Evolutionary conservation across 1,140 invertebrate genomes (phyloP), one percentile per base, ranked within the genome.

Genomic region (Atopsyche davidsoni): DNA sequence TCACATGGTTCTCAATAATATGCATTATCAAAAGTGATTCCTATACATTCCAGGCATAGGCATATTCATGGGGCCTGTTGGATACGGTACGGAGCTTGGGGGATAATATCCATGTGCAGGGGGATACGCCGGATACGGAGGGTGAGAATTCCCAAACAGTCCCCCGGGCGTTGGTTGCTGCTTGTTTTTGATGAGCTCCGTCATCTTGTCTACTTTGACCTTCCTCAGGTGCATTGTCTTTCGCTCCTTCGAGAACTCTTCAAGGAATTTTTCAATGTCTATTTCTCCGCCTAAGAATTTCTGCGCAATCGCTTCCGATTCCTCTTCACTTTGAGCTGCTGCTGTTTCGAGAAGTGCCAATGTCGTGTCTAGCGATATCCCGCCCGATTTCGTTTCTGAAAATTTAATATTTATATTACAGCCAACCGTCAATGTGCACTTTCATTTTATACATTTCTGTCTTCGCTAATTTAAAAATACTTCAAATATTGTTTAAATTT

Each of bases 201-300:
- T 73, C 80, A 93, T 83, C 74, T 92, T 92, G 44, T 93, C 89
- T 11, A 86, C 80, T 73, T 92, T 92, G 0, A 92, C 81, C 63
- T 87, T 81, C 28, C 87, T 73, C 32, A 87, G 58, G 63, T 93
- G 89, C 77, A 90, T 88, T 23, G 80, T 65, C 63, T 85, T 88
- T 9, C 89, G 73, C 55, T 79, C 73, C 2, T 75, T 73, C 40
- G 86, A 70, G 67, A 90, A 92, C 46, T 87, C 77, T 24, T 85
- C 83, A 4, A 93, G 64, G 62, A 92, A 93, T 49, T 81, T 76
- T 16, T 92, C 89, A 1, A 89, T 75, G 56, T 84, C 80, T 11
- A 81, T 70, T 53, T 85, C 80, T 31, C 81, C 82, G 21, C 79
- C 74, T 32, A 89, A 71, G 64, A 92, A 92, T 53, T 83, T 80